Base-by-base conservation (phyloP, 2,113 vertebrate genomes). In the Pavo muticus region DNA sequence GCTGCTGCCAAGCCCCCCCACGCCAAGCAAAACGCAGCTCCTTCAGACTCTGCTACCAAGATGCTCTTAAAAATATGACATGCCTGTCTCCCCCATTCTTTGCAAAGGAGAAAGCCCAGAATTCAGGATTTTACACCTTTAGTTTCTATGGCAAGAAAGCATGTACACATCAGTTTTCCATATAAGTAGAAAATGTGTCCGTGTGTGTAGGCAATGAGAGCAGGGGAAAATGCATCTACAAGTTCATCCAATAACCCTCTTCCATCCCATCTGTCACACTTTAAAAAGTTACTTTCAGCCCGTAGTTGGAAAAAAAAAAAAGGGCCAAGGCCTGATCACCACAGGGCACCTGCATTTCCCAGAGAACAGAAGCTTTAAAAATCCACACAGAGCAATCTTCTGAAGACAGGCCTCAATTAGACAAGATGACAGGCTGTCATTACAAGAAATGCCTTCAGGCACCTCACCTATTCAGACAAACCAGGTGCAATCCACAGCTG, bases 81-180 rank as follows among this genome's bases (percentile, higher is more conserved):
- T 60, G 56, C 47, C 52, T 69, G 29, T 70, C 61, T 93, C 47
- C 52, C 23, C 69, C 52, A 17, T 10, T 30, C 61, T 84, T 63
- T 37, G 11, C 72, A 88, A 76, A 64, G 7, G 18, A 84, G 52
- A 92, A 78, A 44, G 14, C 25, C 47, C n/a, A 76, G 42, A 35
- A 17, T 44, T 70, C 0, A 0, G 7, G 27, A 60, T 60, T 93
- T 93, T 56, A 88, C 50, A 71, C 47, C 87, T 93, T 65, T 79
- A 32, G 54, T 59, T 89, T 64, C 48, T 70, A 3, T 18, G 52
- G 30, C 69, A 85, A 71, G 23, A 6, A 71, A 16, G 32, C 19
- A 37, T 0, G 0, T 3, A 27, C 21, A 11, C 11, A 15, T 14
- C 64, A 73, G 10, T 13, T 25, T 64, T 25, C 80, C 47, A n/a